phyloP scores from a whole-genome alignment of 2,888 invertebrate genomes.

The Eugnorisma glareosa region DNA sequence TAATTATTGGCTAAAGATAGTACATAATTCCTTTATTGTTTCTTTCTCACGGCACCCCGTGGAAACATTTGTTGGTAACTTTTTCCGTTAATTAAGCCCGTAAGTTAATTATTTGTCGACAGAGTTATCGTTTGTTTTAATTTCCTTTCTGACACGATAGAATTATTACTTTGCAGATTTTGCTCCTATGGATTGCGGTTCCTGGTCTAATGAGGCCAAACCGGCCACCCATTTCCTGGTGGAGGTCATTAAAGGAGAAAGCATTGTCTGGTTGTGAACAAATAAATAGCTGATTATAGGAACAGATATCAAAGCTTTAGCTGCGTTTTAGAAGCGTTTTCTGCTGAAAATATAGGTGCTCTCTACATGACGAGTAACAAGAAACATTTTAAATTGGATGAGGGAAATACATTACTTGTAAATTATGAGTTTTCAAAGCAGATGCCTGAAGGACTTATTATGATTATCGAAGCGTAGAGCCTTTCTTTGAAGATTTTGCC shows the following conservation, averaged over 20 bases:
- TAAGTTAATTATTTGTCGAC: slow-evolving; percentile 57
- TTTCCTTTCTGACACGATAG: slow-evolving; percentile 53
- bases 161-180: slow-evolving; percentile 55
- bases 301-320: slow-evolving; percentile 28
- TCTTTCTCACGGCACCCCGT: slow-evolving; percentile 51
- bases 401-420: slow-evolving; percentile 4
- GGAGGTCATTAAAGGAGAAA: slow-evolving; percentile 14
- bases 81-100: slow-evolving; percentile 56
- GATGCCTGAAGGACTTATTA: slow-evolving; percentile 3
- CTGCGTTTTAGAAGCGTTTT: no score
- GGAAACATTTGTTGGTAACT: slow-evolving; percentile 51
- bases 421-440: slow-evolving; percentile 6
- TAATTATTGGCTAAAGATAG: slow-evolving; percentile 44
- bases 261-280: slow-evolving; percentile 33
- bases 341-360: background rate
- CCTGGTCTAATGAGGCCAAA: slow-evolving; percentile 22
- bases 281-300: slow-evolving; percentile 33
- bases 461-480: slow-evolving; percentile 12
- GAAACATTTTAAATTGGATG: background rate
- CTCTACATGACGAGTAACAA: background rate
- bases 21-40: slow-evolving; percentile 45
- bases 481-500: slow-evolving; percentile 4
- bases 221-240: slow-evolving; percentile 5
- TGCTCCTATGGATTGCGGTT: slow-evolving; percentile 21
- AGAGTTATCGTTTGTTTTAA: slow-evolving; percentile 60